phyloP scores from a whole-genome alignment of 23 tunicate species.

The Phallusia fumigata region DNA sequence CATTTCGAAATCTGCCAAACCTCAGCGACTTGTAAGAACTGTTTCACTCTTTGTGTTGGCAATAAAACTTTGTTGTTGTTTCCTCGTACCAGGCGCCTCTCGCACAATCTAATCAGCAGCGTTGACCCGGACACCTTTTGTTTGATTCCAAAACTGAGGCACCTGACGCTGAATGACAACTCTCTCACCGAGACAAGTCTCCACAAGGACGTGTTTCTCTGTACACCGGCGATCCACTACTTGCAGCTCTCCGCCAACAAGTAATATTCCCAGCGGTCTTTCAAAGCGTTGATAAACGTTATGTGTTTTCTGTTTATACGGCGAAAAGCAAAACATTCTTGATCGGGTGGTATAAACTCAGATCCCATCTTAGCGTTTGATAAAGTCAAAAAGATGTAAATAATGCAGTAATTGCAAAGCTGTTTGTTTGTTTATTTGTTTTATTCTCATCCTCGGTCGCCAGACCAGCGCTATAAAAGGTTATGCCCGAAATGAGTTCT shows the following conservation, averaged over 20 bases:
- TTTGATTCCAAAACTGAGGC: conserved; percentile 22
- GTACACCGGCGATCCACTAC: conserved; percentile 11
- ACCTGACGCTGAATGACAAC: conserved; percentile 27
- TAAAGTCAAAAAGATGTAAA: no score
- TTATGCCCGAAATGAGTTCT: no score
- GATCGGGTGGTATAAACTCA: no score
- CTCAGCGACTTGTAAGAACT: conserved; percentile 15
- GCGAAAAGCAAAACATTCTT: no score
- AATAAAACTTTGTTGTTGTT: not conserved
- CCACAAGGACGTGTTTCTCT: conserved; percentile 24
- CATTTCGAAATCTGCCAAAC: conserved; percentile 13
- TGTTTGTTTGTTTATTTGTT: no score
- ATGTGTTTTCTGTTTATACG: no score
- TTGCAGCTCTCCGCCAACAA: conserved; percentile 24
- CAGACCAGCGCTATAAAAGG: no score
- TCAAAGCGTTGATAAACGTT: no score
- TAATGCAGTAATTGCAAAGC: no score
- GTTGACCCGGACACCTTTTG: conserved; percentile 33
- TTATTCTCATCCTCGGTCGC: no score
- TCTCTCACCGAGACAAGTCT: conserved; percentile 14
- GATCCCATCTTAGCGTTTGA: no score
- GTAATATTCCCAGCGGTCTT: no score
- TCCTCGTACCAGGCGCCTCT: not conserved
- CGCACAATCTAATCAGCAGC: not conserved
- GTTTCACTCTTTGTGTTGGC: not conserved